Percentiles rank a stretch among this genome's conserved stretches.
Evolutionary conservation across 2,113 vertebrate genomes (phyloP).

Genomic region (Lethenteron reissneri): DNA sequence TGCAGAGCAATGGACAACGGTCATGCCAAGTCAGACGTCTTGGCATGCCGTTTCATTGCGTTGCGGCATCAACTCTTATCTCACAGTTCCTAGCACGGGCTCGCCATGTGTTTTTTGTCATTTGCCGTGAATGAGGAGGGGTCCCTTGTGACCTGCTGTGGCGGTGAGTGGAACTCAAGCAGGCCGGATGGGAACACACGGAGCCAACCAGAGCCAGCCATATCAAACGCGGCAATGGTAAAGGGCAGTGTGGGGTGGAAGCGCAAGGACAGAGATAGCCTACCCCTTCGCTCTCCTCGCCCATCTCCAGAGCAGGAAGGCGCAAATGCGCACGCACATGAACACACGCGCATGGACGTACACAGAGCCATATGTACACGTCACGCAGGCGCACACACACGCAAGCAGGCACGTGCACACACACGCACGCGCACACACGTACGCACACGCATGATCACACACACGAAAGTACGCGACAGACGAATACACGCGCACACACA

Average conservation of each 20-base stretch:
- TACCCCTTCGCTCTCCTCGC: constrained; percentile 22
- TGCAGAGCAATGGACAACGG: too few relatives aligned
- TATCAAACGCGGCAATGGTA: neutral
- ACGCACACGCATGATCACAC: neutral
- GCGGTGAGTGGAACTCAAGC: neutral
- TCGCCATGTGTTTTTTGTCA: neutral
- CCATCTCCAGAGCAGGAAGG: constrained; percentile 24
- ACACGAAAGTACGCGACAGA: too few relatives aligned
- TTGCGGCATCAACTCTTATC: too few relatives aligned
- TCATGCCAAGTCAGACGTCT: too few relatives aligned
- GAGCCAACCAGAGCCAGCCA: neutral
- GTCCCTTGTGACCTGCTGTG: neutral
- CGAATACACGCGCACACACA: neutral
- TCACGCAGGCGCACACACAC: neutral
- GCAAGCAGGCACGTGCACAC: neutral
- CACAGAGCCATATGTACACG: neutral
- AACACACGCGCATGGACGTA: neutral
- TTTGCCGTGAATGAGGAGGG: neutral
- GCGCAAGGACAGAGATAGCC: constrained; percentile 13
- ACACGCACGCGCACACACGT: neutral
- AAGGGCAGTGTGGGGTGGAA: constrained; percentile 9
- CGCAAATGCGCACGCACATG: constrained; percentile 3
- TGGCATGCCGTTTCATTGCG: too few relatives aligned
- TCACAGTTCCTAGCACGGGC: neutral
- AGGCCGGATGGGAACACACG: constrained; percentile 3